Evolutionary conservation across 2,888 invertebrate species (phyloP), one percentile per base, ranked within the genome.

Genomic region (Drosophila merina): DNA sequence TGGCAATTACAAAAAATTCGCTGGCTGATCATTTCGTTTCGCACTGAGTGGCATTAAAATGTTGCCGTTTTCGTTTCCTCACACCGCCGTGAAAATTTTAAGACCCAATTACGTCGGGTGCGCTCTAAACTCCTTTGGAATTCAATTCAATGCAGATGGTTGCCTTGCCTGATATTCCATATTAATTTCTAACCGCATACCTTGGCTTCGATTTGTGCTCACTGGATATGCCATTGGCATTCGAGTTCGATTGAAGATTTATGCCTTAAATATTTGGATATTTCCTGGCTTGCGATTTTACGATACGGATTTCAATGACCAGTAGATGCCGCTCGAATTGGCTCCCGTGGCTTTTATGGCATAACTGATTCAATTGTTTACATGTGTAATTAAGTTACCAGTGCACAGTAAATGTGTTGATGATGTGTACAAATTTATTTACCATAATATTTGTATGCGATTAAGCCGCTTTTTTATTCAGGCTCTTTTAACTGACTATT

Each of bases 1-100:
- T 84, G 81, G 76, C 76, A 76, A 73, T 81, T 80, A 80, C 84
- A 80, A 71, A 79, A 79, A 74, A 72, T 66, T 49, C 71, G 64
- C 55, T 64, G 77, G 36, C 40, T 79, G 77, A 54, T 73, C 80
- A 75, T 71, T 82, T 78, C 45, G 14, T 57, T 57, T 63, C 68
- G 57, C 58, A 55, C 75, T 57, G 72, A 79, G 83, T 72, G 80
- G 60, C 57, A 75, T 77, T 77, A 63, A 75, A 74, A 83, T 72
- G 67, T 68, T 78, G 76, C 70, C 47, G 51, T 57, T 74, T 47
- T 28, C 40, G 49, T 38, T 45, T 42, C 7, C 40, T 25, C 36
- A 20, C 12, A 20, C 36, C 5, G 8, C 7, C 3, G 14, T 20
- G 8, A 10, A 28, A 25, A 36, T 10, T 14, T 14, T 28, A 33